Evolutionary conservation across 2,797 vertebrate genomes (phyloP), one percentile per base, ranked within the genome.

Genomic region (Capromys pilorides): DNA sequence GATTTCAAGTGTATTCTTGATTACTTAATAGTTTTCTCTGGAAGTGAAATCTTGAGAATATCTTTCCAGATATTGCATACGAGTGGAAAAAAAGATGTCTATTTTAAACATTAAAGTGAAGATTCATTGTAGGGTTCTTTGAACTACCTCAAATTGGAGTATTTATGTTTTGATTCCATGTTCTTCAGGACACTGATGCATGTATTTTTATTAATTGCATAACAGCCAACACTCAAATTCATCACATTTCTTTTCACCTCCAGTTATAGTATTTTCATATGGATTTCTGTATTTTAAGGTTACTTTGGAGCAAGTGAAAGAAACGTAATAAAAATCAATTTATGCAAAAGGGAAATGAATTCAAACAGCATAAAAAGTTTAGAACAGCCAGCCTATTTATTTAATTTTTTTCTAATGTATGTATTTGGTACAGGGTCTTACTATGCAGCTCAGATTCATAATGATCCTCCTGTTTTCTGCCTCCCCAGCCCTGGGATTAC

Each of bases 21-120:
- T n/a, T n/a, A n/a, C n/a, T n/a, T n/a, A n/a, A n/a, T n/a, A n/a
- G n/a, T n/a, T n/a, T n/a, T n/a, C n/a, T n/a, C n/a, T n/a, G n/a
- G n/a, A n/a, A n/a, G n/a, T n/a, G n/a, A n/a, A n/a, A n/a, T n/a
- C n/a, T n/a, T n/a, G n/a, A n/a, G n/a, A n/a, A n/a, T n/a, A n/a
- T n/a, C n/a, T n/a, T n/a, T n/a, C n/a, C n/a, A n/a, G n/a, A n/a
- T n/a, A n/a, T n/a, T n/a, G n/a, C n/a, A n/a, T n/a, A n/a, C n/a
- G n/a, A n/a, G n/a, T n/a, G n/a, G n/a, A n/a, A n/a, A n/a, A n/a
- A n/a, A n/a, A n/a, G n/a, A n/a, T 75, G 9, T 19, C 67, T 18
- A 71, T 49, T 80, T 90, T 64, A 39, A 69, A 31, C 64, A 62
- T 61, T 89, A 93, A 92, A 80, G 61, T 36, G 19, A 80, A 91